These are phyloP conservation scores for Meiosimyza platycephala DNA, from an alignment of 2,888 invertebrate species.

Conservation along the genomic window DNA sequence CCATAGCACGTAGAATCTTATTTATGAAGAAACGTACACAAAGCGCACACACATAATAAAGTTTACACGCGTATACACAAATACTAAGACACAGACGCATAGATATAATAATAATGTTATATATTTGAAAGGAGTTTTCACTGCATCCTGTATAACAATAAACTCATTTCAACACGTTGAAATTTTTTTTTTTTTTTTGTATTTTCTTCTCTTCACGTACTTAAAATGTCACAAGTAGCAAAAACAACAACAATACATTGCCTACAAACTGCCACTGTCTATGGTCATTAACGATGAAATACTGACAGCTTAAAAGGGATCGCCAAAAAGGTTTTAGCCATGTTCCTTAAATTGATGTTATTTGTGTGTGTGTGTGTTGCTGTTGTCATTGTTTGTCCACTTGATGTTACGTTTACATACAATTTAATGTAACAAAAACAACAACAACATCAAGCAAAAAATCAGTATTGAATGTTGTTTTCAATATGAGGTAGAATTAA, in stretches of 20 bases:
- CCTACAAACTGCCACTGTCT: constrained; percentile 15
- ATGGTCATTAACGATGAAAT: constrained; percentile 26
- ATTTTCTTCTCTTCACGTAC: neutral
- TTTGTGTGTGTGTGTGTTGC: too few relatives aligned
- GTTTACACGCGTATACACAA: neutral
- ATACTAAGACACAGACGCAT: neutral
- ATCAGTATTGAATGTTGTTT: too few relatives aligned
- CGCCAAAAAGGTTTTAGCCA: constrained; percentile 21
- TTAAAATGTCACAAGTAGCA: neutral
- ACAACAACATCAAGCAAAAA: too few relatives aligned
- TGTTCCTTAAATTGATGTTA: constrained; percentile 12
- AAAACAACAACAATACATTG: neutral
- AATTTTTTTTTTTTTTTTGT: too few relatives aligned
- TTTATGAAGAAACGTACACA: constrained; percentile 1
- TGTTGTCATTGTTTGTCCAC: too few relatives aligned
- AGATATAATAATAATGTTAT: neutral
- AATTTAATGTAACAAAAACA: too few relatives aligned
- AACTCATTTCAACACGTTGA: too few relatives aligned
- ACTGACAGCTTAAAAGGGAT: constrained; percentile 27
- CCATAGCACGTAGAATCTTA: neutral
- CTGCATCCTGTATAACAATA: too few relatives aligned
- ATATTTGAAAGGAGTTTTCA: too few relatives aligned
- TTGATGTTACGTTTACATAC: too few relatives aligned
- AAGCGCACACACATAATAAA: too few relatives aligned
- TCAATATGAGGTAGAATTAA: too few relatives aligned